phyloP scores from a whole-genome alignment of 2,113 vertebrate species.

The human (Homo sapiens) region GRCh38 chr2:7063001-7063500 shows the following conservation, averaged over 20 bases:
- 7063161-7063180: no score
- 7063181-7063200: neutral
- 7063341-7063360: no score
- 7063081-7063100: no score
- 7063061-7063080: no score
- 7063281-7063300: rapidly evolving
- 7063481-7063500: neutral
- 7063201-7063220: no score
- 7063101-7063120: neutral
- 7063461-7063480: no score
- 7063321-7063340: neutral
- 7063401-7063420: neutral
- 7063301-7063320: neutral
- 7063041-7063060: neutral
- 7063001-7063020: neutral
- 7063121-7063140: neutral
- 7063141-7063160: no score
- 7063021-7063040: neutral
- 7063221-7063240: neutral
- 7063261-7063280: neutral
- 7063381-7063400: no score
- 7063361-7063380: neutral
- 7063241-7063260: no score
- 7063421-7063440: neutral
- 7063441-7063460: neutral